Evolutionary conservation across 2,797 vertebrate genomes (phyloP).

Genomic region (Coregonus ussuriensis): DNA sequence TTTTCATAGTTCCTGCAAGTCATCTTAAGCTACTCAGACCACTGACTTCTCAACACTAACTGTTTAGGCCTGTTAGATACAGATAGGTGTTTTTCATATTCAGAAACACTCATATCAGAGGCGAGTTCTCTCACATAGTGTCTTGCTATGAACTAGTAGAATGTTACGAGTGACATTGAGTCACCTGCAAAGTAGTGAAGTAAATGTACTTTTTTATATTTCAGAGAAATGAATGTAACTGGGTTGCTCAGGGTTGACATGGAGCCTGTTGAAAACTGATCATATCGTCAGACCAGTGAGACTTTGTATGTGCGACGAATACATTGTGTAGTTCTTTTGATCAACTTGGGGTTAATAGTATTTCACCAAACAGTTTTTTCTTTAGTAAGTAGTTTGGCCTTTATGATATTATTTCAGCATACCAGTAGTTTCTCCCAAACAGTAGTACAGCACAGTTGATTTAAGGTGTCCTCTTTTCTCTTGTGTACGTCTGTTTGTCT

Average conservation of each 20-base stretch:
- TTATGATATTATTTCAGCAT: constrained; percentile 21
- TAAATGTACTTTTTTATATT: constrained; percentile 81
- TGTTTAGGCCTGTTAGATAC: neutral
- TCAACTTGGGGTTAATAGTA: constrained; percentile 61
- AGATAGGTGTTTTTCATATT: neutral
- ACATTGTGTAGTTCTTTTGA: constrained; percentile 70
- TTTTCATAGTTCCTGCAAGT: constrained; percentile 12
- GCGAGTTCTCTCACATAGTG: neutral
- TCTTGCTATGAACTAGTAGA: constrained; percentile 18
- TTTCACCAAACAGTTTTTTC: constrained; percentile 65
- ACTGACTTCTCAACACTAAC: constrained; percentile 5
- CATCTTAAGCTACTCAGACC: neutral
- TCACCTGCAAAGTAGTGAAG: constrained; percentile 58
- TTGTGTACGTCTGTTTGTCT: constrained; percentile 30
- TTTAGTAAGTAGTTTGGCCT: constrained; percentile 54
- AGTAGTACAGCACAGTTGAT: constrained; percentile 32
- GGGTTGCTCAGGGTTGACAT: constrained; percentile 89
- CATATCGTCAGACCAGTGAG: constrained; percentile 72
- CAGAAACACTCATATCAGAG: neutral
- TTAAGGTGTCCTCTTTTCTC: constrained; percentile 24
- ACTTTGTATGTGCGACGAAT: constrained; percentile 73
- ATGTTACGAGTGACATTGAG: constrained; percentile 28
- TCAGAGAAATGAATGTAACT: constrained; percentile 92
- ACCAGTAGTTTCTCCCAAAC: constrained; percentile 15
- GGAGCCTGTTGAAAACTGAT: constrained; percentile 83